Evolutionary conservation across 2,797 vertebrate species (phyloP).

Genomic region (Botia almorhae): DNA sequence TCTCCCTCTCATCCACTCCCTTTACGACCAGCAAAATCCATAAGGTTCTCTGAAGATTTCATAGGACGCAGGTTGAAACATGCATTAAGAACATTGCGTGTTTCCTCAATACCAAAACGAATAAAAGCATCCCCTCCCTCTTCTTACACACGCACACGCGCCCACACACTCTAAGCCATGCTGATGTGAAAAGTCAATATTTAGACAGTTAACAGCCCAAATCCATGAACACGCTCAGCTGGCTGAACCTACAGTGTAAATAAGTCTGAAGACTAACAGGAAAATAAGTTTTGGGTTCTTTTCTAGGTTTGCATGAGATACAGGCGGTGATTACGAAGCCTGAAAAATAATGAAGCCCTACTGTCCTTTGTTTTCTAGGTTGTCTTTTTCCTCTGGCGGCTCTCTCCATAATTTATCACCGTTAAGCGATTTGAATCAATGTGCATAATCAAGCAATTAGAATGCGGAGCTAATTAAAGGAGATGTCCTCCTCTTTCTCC

Average conservation of each 20-base stretch:
- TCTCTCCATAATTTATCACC: conserved; percentile 75
- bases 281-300: conserved; percentile 4
- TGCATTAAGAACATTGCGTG: conserved; percentile 19
- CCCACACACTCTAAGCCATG: not conserved
- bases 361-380: conserved; percentile 51
- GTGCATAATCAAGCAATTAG: conserved; percentile 79
- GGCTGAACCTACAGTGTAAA: conserved; percentile 19
- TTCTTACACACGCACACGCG: conserved; percentile 13
- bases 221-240: conserved; percentile 58
- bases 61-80: conserved; percentile 35
- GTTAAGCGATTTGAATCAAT: conserved; percentile 78
- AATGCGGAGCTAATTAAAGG: conserved; percentile 78
- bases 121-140: conserved; percentile 24
- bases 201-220: conserved; percentile 59
- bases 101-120: conserved; percentile 8
- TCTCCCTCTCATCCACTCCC: not conserved
- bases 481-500: conserved; percentile 43
- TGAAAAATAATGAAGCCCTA: conserved; percentile 74
- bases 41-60: not conserved
- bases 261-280: conserved; percentile 27
- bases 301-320: conserved; percentile 1
- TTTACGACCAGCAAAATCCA: conserved; percentile 7
- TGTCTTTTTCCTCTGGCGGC: conserved; percentile 65
- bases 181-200: conserved; percentile 59
- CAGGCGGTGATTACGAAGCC: conserved; percentile 21